Percentiles rank a stretch among this genome's conserved stretches.
These are phyloP conservation scores for Drosophila subquinaria DNA, from an alignment of 2,888 invertebrate genomes.

Conservation along the genomic window DNA sequence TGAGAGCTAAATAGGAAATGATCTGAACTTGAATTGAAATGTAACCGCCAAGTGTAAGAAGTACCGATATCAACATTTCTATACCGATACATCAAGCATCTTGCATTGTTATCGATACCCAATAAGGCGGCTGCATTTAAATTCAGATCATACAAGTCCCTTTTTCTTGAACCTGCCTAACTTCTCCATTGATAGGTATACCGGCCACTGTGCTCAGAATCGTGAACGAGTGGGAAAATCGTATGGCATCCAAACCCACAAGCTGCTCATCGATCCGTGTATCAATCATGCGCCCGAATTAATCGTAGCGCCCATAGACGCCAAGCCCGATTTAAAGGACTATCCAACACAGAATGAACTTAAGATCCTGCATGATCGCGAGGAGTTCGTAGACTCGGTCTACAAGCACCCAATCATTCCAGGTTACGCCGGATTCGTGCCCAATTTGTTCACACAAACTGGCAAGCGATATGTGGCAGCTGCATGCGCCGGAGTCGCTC, in stretches of 20 bases:
- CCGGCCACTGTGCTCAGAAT: conserved; percentile 92
- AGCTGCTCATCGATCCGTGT: conserved; percentile 90
- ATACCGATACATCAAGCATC: too few relatives aligned
- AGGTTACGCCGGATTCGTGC: conserved; percentile 90
- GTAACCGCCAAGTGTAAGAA: too few relatives aligned
- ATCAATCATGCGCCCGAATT: conserved; percentile 89
- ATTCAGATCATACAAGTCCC: too few relatives aligned
- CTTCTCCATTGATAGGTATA: conserved; percentile 87
- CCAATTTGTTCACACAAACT: conserved; percentile 88
- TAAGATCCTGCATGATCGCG: conserved; percentile 88
- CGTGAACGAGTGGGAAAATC: conserved; percentile 91
- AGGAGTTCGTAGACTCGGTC: conserved; percentile 89
- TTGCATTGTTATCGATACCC: too few relatives aligned
- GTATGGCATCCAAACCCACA: conserved; percentile 91
- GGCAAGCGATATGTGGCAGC: conserved; percentile 91
- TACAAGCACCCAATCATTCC: conserved; percentile 91
- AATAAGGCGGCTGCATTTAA: too few relatives aligned
- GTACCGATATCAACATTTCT: too few relatives aligned
- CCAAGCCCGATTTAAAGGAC: conserved; percentile 85
- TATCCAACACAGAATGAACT: conserved; percentile 89
- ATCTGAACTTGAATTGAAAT: too few relatives aligned
- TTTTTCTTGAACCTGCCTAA: background rate
- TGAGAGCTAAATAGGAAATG: conserved; percentile 81
- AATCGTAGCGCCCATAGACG: conserved; percentile 79
- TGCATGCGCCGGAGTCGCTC: conserved; percentile 90